These are phyloP conservation scores for Cephalopachus bancanus DNA, from an alignment of 2,797 vertebrate species.

Conservation along the genomic window DNA sequence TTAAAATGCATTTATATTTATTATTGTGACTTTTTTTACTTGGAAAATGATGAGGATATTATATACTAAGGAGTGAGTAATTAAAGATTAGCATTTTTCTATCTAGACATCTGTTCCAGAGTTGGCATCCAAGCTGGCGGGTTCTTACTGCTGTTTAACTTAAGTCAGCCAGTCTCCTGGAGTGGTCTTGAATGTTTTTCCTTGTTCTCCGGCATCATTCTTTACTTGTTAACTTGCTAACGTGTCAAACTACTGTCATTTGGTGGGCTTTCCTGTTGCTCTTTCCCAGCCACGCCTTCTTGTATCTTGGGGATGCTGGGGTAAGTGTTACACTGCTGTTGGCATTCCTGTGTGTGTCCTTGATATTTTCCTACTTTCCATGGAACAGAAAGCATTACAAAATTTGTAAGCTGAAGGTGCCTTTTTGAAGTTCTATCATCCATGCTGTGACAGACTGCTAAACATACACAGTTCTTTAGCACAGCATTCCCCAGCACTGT, in stretches of 20 bases:
- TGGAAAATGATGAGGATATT: slow-evolving; percentile 38
- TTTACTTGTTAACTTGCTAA: not conserved
- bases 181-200: not conserved
- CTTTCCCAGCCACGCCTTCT: not conserved
- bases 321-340: not conserved
- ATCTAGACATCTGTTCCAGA: not conserved
- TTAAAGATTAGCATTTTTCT: not conserved
- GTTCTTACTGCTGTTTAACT: not conserved
- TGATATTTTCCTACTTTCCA: not conserved
- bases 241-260: not conserved
- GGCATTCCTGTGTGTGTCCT: not conserved
- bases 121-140: not conserved
- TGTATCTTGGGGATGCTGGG: not conserved
- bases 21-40: slow-evolving; percentile 18
- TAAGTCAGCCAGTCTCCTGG: not conserved
- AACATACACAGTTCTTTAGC: slow-evolving; percentile 15
- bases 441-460: not conserved
- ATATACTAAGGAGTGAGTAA: not conserved
- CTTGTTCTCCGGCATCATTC: not conserved
- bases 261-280: not conserved
- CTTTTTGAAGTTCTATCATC: slow-evolving; percentile 27
- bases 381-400: slow-evolving; percentile 5
- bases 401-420: not conserved
- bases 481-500: not conserved
- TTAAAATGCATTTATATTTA: slow-evolving; percentile 30